Evolutionary conservation across 1,140 invertebrate genomes (phyloP).

Genomic region (Philopotamus ludificatus): DNA sequence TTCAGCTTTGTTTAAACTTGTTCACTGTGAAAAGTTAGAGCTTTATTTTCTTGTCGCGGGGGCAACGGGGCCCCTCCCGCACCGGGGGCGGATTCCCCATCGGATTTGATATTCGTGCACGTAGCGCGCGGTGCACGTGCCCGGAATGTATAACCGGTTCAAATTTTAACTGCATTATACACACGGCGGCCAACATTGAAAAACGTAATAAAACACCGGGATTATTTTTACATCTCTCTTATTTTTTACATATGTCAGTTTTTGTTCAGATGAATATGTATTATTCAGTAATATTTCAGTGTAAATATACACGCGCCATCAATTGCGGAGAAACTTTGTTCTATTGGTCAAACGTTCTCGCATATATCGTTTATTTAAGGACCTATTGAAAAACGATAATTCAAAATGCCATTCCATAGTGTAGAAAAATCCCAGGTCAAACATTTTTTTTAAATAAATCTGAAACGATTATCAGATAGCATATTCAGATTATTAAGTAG

Average conservation of each 20-base stretch:
- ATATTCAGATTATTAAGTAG: no score
- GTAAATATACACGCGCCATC: no score
- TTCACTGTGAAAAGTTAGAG: conserved; percentile 27
- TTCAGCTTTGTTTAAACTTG: conserved; percentile 26
- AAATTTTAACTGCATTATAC: conserved; percentile 2
- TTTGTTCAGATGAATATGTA: background rate
- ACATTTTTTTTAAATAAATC: no score
- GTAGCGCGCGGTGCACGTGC: background rate
- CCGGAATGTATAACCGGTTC: background rate
- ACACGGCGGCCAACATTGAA: background rate
- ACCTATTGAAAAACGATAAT: no score
- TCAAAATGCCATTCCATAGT: no score
- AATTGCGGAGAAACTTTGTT: no score
- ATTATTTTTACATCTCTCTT: background rate
- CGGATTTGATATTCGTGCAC: conserved; percentile 20
- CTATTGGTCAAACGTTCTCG: no score
- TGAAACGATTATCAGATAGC: no score
- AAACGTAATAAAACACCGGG: background rate
- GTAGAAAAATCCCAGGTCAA: no score
- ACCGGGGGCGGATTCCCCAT: conserved; percentile 13
- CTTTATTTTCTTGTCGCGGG: conserved; percentile 21
- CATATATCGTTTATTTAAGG: no score
- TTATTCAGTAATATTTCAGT: no score
- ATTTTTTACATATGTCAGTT: background rate
- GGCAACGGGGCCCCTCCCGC: background rate